These are phyloP conservation scores for Gymnarchus niloticus DNA, from an alignment of 2,113 vertebrate genomes.

Conservation along the genomic window DNA sequence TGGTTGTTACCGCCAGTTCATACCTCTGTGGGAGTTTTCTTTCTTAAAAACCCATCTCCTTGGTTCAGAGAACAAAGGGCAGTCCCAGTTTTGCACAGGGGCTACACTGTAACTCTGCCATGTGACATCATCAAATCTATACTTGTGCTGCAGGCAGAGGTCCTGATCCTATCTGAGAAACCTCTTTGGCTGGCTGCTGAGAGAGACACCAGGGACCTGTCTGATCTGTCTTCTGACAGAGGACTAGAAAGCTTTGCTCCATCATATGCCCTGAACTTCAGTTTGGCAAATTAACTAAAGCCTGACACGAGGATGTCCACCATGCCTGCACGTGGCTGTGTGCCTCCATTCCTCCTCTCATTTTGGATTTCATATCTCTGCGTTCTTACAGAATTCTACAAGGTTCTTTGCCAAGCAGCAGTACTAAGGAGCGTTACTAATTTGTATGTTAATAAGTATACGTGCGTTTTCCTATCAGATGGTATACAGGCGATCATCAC, in stretches of 20 bases:
- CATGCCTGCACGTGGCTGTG: background rate
- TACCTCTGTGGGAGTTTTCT: background rate
- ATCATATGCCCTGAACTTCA: background rate
- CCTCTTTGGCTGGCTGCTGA: background rate
- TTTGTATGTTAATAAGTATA: background rate
- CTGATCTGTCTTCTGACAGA: background rate
- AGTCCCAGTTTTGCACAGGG: background rate
- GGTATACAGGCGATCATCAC: background rate
- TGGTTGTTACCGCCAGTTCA: background rate
- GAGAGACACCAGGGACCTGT: background rate
- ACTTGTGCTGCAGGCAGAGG: background rate
- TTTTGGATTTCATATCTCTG: background rate
- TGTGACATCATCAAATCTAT: conserved; percentile 17
- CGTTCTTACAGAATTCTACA: background rate
- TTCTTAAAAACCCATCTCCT: background rate
- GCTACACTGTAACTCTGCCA: background rate
- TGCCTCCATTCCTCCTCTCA: background rate
- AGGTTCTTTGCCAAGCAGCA: background rate
- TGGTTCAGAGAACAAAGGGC: background rate
- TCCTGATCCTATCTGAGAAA: conserved; percentile 14
- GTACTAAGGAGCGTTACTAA: background rate
- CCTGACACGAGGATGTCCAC: background rate
- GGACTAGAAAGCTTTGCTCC: conserved; percentile 18
- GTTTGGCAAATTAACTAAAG: background rate
- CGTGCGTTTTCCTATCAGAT: background rate